These are phyloP conservation scores for Ophioderma brevispina DNA, from an alignment of 35 echinoderm and acorn worm genomes.

Conservation along the genomic window DNA sequence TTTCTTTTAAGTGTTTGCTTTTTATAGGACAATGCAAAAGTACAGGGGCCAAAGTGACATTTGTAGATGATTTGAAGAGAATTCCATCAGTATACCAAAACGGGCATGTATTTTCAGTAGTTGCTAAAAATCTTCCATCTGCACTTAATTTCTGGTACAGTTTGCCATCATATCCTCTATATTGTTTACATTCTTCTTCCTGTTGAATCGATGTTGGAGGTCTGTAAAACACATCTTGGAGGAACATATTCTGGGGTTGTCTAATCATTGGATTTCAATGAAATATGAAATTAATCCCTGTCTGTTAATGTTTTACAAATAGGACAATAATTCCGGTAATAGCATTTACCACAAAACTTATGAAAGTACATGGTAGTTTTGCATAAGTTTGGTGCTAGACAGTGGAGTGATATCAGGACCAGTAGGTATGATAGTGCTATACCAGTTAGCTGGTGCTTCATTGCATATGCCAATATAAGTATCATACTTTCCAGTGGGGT, in stretches of 20 bases:
- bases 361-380: not conserved
- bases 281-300: constrained; percentile 5
- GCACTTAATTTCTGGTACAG: constrained; percentile 13
- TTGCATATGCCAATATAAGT: not conserved
- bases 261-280: constrained; percentile 60
- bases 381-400: not conserved
- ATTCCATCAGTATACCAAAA: constrained; percentile 82
- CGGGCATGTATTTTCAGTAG: constrained; percentile 42
- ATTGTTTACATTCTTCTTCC: constrained; percentile 44
- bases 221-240: constrained; percentile 37
- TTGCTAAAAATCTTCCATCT: constrained; percentile 3
- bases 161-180: constrained; percentile 80
- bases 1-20: constrained; percentile 52
- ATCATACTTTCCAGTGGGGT: not conserved
- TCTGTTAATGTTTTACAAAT: not conserved
- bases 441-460: constrained; percentile 2
- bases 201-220: constrained; percentile 50
- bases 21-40: constrained; percentile 40
- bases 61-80: constrained; percentile 70
- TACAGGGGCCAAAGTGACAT: constrained; percentile 70
- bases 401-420: not conserved
- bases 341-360: not conserved
- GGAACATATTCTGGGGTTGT: constrained; percentile 29
- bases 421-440: not conserved
- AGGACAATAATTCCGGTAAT: not conserved